Evolutionary conservation across 2,797 vertebrate species (phyloP), one percentile per base, ranked within the genome.

Genomic region (Ataeniobius toweri): DNA sequence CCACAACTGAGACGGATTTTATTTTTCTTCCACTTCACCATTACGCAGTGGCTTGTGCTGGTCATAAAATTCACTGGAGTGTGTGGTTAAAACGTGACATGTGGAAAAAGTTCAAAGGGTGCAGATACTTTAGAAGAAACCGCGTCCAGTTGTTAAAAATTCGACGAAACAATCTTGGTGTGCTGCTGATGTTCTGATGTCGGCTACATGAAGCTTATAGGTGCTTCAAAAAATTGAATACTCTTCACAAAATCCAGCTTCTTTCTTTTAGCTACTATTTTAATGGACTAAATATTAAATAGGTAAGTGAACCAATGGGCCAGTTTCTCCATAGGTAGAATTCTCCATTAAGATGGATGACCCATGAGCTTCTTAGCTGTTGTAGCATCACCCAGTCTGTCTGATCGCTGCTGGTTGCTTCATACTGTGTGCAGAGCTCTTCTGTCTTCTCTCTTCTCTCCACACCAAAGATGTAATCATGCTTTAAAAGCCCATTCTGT

Each of bases 311-410:
- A 79, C 83, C 87, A 87, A 65, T 13, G 63, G 78, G 72, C 46
- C 77, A 36, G 26, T 71, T 76, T 89, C 71, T 58, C 24, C 50
- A 53, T 69, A 44, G 10, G 74, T 73, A 31, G 55, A 61, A 0
- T 76, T 84, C 85, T 83, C 85, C 72, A 2, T 89, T 77, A 77
- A 92, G 77, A 86, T 80, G 72, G 79, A 81, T 85, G 24, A 50
- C 1, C 1, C 74, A 80, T 86, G 26, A 82, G 70, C 72, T 82
- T 69, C 22, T 41, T 70, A 81, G 78, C 41, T 41, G 0, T 67
- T 76, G 61, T 75, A 78, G 63, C 69, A 6, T 67, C 77, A 67
- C 58, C 46, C 59, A 75, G 68, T 75, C 72, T 69, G 71, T 82
- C 67, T 55, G 16, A 31, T 39, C 28, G 24, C 16, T 16, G 26